Percentiles rank a stretch among this genome's conserved stretches.
Conservation (phyloP, 2,888 invertebrate species). For the Entomobrya proxima region DNA sequence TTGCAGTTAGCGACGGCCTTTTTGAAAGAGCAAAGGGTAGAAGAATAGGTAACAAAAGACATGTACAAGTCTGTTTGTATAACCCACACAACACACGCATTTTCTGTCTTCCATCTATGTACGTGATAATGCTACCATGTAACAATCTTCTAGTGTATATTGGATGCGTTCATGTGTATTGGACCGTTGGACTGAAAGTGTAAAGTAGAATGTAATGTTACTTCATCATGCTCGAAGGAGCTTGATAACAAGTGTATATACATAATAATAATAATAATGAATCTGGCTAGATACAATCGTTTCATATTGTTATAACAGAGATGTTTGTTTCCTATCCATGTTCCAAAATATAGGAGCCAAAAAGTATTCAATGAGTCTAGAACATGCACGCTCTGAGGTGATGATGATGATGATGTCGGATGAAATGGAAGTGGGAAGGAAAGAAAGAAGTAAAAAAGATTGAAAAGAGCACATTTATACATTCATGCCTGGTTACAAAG, state of each 20-base stretch:
- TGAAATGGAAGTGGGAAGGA: slow-evolving; percentile 33
- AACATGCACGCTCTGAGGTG: neutral
- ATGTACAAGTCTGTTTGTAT: slow-evolving; percentile 53
- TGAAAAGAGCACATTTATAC: slow-evolving; percentile 17
- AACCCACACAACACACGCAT: slow-evolving; percentile 33
- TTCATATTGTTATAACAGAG: neutral
- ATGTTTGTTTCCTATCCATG: neutral
- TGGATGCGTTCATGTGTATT: slow-evolving; percentile 25
- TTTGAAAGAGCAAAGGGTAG: slow-evolving; percentile 51
- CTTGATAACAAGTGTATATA: slow-evolving; percentile 52
- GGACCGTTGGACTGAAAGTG: slow-evolving; percentile 41
- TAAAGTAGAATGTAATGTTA: slow-evolving; percentile 61
- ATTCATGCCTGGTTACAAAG: neutral
- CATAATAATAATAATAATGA: slow-evolving; percentile 30
- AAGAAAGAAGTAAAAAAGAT: slow-evolving; percentile 3
- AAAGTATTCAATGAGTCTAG: slow-evolving; percentile 7
- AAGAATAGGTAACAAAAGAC: slow-evolving; percentile 41
- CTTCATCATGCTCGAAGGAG: slow-evolving; percentile 48
- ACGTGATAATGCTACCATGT: neutral
- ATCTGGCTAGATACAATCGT: slow-evolving; percentile 16
- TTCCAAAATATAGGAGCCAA: neutral
- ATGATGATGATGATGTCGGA: neutral
- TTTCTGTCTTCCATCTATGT: neutral
- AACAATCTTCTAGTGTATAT: neutral
- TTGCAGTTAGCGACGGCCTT: slow-evolving; percentile 35